Percentiles rank a stretch among this genome's conserved stretches.
Evolutionary conservation across 2,888 invertebrate genomes (phyloP).

Genomic region (Phortica magna): DNA sequence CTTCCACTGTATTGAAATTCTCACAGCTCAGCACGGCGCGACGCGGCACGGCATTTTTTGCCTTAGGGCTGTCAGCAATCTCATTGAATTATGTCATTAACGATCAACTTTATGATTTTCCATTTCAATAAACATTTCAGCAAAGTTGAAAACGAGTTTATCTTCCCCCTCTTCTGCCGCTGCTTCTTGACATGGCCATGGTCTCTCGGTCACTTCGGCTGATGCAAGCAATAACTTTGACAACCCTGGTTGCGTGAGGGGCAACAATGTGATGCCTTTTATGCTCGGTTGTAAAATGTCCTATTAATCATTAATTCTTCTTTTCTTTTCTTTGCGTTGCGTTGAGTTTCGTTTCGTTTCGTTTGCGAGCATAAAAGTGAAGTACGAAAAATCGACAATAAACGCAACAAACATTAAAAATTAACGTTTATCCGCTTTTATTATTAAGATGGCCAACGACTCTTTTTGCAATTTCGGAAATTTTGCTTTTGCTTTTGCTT

Average conservation of each 20-base stretch:
- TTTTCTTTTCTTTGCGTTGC: background rate
- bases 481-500: background rate
- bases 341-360: background rate
- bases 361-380: slow-evolving; percentile 27
- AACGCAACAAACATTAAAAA: slow-evolving; percentile 22
- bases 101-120: no score
- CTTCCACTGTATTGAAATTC: no score
- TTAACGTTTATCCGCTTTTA: slow-evolving; percentile 23
- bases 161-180: no score
- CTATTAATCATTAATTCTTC: slow-evolving; percentile 62
- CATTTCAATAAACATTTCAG: no score
- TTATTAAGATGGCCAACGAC: background rate
- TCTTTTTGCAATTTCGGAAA: background rate
- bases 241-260: background rate
- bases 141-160: no score
- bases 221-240: background rate
- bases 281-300: slow-evolving; percentile 38
- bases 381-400: slow-evolving; percentile 13
- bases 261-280: slow-evolving; percentile 25
- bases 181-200: no score
- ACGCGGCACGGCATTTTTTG: no score
- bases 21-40: no score
- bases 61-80: no score
- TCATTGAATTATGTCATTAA: no score
- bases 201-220: no score